phyloP scores from a whole-genome alignment of 2,797 vertebrate species.

The Emydoidea blandingii region DNA sequence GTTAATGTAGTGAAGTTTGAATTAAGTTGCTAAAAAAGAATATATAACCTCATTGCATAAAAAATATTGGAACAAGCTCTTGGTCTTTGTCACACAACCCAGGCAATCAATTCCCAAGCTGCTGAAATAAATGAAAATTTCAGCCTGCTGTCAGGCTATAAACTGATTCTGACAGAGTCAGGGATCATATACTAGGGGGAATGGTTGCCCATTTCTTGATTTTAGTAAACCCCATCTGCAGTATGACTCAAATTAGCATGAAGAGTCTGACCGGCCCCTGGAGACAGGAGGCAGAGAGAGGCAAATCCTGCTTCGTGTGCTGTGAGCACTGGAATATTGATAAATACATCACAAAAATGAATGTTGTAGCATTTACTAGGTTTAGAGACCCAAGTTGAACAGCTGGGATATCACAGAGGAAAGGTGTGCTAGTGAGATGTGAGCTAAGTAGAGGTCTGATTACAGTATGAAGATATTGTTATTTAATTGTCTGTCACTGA shows the following conservation, averaged over 20 bases:
- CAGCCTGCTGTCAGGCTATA: slow-evolving; percentile 36
- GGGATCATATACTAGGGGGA: background rate
- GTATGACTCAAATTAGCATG: background rate
- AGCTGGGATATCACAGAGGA: background rate
- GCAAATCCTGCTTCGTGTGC: background rate
- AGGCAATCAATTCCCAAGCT: slow-evolving; percentile 33
- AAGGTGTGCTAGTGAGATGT: background rate
- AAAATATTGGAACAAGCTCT: background rate
- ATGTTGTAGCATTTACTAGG: background rate
- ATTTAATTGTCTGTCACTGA: background rate
- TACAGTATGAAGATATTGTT: background rate
- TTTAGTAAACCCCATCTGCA: background rate
- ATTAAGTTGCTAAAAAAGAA: slow-evolving; percentile 38
- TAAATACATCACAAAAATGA: background rate
- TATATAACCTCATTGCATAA: background rate
- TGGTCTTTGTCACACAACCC: slow-evolving; percentile 15
- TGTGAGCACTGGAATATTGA: background rate
- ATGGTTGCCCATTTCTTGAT: background rate
- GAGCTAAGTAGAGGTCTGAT: background rate
- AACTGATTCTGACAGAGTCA: slow-evolving; percentile 39
- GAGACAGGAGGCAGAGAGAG: background rate
- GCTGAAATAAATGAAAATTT: slow-evolving; percentile 59
- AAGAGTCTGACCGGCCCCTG: background rate
- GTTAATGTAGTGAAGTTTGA: background rate
- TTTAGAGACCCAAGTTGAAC: background rate